phyloP scores from a whole-genome alignment of 2,888 invertebrate species.

The Corbicula japonica region DNA sequence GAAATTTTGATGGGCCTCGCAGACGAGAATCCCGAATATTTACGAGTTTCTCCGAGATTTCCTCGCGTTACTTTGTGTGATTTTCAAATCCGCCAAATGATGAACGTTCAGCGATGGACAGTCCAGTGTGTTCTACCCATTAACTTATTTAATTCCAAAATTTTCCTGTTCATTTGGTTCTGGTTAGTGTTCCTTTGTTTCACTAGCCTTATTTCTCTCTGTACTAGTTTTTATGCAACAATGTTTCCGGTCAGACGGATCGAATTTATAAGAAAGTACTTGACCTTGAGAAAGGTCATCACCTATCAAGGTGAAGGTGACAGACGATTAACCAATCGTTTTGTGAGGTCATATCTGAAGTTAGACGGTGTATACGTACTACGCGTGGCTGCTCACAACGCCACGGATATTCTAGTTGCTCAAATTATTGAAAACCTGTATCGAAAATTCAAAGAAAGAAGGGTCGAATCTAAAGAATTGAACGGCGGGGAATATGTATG shows the following conservation, averaged over 20 bases:
- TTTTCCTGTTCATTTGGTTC: conserved; percentile 84
- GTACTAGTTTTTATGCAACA: conserved; percentile 77
- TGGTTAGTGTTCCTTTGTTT: conserved; percentile 79
- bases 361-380: conserved; percentile 81
- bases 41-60: conserved; percentile 78
- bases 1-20: conserved; percentile 75
- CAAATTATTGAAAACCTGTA: conserved; percentile 77
- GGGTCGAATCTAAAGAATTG: conserved; percentile 27
- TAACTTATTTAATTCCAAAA: conserved; percentile 83
- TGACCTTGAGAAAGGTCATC: conserved; percentile 69
- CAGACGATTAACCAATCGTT: conserved; percentile 68
- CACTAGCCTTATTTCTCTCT: conserved; percentile 70
- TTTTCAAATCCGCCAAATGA: conserved; percentile 81
- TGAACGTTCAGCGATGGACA: conserved; percentile 81
- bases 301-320: conserved; percentile 66
- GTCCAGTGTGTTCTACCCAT: conserved; percentile 83
- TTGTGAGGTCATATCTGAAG: conserved; percentile 76
- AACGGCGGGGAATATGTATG: conserved; percentile 43
- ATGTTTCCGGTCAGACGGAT: conserved; percentile 77
- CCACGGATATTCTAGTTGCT: conserved; percentile 75
- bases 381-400: conserved; percentile 76
- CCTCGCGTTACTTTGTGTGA: conserved; percentile 83
- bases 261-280: conserved; percentile 79
- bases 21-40: conserved; percentile 66
- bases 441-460: conserved; percentile 53